Evolutionary conservation across 2,888 invertebrate genomes (phyloP), one percentile per base, ranked within the genome.

Genomic region (Eristalis tenax): DNA sequence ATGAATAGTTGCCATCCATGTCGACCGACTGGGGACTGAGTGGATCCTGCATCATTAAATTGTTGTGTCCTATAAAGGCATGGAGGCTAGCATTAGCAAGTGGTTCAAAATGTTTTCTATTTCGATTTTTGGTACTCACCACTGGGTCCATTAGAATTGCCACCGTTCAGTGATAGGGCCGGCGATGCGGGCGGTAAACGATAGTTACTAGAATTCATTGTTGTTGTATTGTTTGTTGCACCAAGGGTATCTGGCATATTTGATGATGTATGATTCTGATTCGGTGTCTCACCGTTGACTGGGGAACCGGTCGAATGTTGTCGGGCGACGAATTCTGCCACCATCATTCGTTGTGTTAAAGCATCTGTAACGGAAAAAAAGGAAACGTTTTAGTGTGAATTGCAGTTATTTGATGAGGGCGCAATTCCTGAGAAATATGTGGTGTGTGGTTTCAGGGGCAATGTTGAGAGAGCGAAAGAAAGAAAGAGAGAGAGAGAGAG

Each of bases 291-390:
- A 95, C 95, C 95, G 93, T 95, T 95, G 90, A 95, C 94, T 90
- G 95, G 95, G 91, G 95, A 95, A 92, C 95, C 95, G 94, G 94
- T 95, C 90, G 95, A 95, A 90, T 95, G 95, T 93, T 95, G 96
- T 91, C 96, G 96, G 93, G 96, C 94, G 92, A 96, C 96, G 93
- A 97, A 96, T 94, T 97, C 97, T 93, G 97, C 97, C 94, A 97
- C 97, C 96, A 97, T 97, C 95, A 96, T 96, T 94, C 95, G 96
- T 93, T 89, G 84, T 80, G 89, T 83, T 70, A 70, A 76, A 28
- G 80, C 81, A 89, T 89, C 81, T 79, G 23, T 6, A 70, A 64
- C 15, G 2, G 2, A 40, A 40, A 65, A 43, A 50, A 23, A 74
- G n/a, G 13, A 43, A 28, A 23, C 15, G 56, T 13, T 18, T 13